These are phyloP conservation scores for Loris lydekkerianus DNA, from an alignment of 2,797 vertebrate species.

Conservation along the genomic window DNA sequence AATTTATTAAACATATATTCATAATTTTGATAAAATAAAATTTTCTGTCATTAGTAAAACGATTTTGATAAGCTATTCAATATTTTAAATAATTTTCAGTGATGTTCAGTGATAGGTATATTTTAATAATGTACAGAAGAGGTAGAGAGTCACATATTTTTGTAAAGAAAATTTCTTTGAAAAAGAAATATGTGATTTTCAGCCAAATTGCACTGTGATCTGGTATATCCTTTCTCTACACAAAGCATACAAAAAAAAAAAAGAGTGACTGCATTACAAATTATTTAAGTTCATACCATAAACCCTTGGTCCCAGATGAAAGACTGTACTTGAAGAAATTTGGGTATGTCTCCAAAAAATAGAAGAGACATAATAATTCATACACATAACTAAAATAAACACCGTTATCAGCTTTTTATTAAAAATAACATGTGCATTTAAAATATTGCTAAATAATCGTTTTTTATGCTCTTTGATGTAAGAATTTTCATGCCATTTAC, in stretches of 20 bases:
- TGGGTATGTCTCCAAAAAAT: neutral
- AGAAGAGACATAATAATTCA: neutral
- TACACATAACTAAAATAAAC: neutral
- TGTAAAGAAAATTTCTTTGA: neutral
- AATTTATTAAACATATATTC: neutral
- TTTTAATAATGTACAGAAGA: neutral
- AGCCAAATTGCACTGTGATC: neutral
- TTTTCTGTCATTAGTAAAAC: neutral
- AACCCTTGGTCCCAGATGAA: neutral
- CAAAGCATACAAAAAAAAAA: neutral
- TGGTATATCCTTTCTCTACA: neutral
- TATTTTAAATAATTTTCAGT: neutral
- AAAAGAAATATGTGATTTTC: neutral
- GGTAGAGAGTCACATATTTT: neutral
- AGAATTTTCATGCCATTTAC: neutral
- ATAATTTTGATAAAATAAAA: neutral
- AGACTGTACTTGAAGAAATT: neutral
- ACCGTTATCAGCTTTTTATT: neutral
- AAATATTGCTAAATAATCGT: neutral
- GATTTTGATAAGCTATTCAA: neutral
- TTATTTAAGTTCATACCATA: neutral
- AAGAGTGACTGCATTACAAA: neutral
- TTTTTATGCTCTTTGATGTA: neutral
- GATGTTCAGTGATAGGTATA: neutral
- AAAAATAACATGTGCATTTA: neutral